Evolutionary conservation across 2,888 invertebrate species (phyloP), one percentile per base, ranked within the genome.

Genomic region (Drosophila nr. fundita): DNA sequence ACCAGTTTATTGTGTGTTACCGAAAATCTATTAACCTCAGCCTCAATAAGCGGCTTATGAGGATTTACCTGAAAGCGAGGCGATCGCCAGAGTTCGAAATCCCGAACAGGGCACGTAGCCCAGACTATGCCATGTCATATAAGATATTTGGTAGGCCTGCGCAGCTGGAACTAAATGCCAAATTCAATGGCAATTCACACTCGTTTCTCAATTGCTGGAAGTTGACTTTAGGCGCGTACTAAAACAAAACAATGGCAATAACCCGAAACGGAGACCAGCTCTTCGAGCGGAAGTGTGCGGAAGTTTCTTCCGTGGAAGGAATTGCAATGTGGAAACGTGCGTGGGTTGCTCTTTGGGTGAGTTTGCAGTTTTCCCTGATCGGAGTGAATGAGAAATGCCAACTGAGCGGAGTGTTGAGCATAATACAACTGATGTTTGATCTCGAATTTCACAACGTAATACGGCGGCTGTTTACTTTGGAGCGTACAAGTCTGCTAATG

Each of bases 161-260:
- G 78, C 90, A 88, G 89, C 88, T 89, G 88, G 85, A 78, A 72
- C 59, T 36, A 52, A 79, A 68, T 69, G 79, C 42, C 79, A 85
- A 76, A 79, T 84, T 89, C 80, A 85, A 89, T 49, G 62, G 78
- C 86, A 89, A 89, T 87, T 87, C 87, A 87, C 89, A 87, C 87
- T 85, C 82, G 68, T 50, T 59, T 60, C 85, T 80, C 87, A 87
- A 87, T 87, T 89, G 89, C 89, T 78, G 71, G 76, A 87, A 87
- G 75, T 80, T 83, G 86, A 87, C 83, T 85, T 67, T 80, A 62
- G 83, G 83, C 89, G 87, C 87, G 89, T 83, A 82, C 89, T 69
- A 68, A 73, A 64, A 78, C 70, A 54, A 40, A 63, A 61, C 45
- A 53, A 30, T 27, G 13, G 50, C 36, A 49, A 54, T 45, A 13